Evolutionary conservation across 2,888 invertebrate genomes (phyloP).

Genomic region (Drosophila siamana): DNA sequence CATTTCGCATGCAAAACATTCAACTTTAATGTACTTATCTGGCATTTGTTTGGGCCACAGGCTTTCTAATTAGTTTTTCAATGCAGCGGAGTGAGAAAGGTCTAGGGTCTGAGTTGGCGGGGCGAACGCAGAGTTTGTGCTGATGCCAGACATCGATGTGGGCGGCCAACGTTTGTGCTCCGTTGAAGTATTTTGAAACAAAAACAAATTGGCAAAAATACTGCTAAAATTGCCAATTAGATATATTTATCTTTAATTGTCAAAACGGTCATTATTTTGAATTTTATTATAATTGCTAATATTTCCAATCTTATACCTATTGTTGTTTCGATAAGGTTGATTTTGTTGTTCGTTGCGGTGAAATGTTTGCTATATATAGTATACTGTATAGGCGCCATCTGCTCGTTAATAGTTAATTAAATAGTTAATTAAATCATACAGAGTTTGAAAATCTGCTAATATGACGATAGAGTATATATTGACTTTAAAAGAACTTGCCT

Average conservation of each 20-base stretch:
- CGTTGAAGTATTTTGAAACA: no score
- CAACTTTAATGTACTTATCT: conserved; percentile 41
- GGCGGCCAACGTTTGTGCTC: neutral
- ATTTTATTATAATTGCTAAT: neutral
- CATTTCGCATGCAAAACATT: conserved; percentile 28
- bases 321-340: neutral
- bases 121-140: no score
- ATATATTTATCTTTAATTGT: neutral
- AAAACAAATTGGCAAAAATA: neutral
- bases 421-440: no score
- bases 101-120: neutral
- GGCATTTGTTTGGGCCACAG: conserved; percentile 8
- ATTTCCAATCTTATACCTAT: no score
- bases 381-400: no score
- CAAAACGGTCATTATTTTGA: neutral
- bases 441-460: no score
- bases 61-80: conserved; percentile 21
- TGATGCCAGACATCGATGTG: neutral
- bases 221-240: neutral
- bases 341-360: neutral
- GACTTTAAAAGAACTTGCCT: no score
- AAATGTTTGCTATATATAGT: neutral
- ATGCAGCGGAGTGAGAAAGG: neutral
- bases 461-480: no score
- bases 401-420: no score